phyloP scores from a whole-genome alignment of 2,888 invertebrate genomes.

The Ypsolopha sequella region DNA sequence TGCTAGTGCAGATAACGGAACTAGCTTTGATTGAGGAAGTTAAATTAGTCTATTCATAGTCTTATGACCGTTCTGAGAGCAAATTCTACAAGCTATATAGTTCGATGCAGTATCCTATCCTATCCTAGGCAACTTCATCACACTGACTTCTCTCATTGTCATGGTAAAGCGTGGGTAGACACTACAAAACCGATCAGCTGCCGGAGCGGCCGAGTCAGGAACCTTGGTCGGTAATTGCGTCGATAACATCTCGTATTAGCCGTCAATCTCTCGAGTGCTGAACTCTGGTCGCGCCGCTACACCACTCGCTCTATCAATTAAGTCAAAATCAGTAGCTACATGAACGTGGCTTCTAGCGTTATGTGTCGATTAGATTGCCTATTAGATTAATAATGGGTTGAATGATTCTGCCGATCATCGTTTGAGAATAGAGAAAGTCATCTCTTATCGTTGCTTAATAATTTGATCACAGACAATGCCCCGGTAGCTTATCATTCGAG shows the following conservation, averaged over 20 bases:
- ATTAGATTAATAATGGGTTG: slow-evolving; percentile 57
- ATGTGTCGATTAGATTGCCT: slow-evolving; percentile 7
- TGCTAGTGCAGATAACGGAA: not conserved
- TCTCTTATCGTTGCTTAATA: too few species aligned
- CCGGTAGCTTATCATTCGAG: too few species aligned
- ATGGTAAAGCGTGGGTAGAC: slow-evolving; percentile 2
- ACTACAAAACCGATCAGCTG: slow-evolving; percentile 7
- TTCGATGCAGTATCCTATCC: too few species aligned
- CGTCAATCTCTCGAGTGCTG: slow-evolving; percentile 59
- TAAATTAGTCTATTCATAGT: not conserved
- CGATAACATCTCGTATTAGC: slow-evolving; percentile 64
- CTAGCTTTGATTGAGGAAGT: not conserved
- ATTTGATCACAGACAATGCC: too few species aligned
- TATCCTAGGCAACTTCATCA: too few species aligned
- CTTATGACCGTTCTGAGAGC: too few species aligned
- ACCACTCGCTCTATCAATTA: slow-evolving; percentile 55
- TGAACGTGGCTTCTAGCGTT: slow-evolving; percentile 23
- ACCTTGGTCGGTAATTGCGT: slow-evolving; percentile 47
- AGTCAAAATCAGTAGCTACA: slow-evolving; percentile 57
- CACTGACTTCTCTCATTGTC: not conserved
- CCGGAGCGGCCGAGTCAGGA: slow-evolving; percentile 6
- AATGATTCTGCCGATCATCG: slow-evolving; percentile 46
- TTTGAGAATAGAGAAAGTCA: not conserved
- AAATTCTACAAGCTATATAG: too few species aligned
- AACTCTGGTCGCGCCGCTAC: slow-evolving; percentile 45